Percentiles rank a stretch among this genome's conserved stretches.
Evolutionary conservation across 2,888 invertebrate species (phyloP).

Genomic region (Heteropelma amictum): DNA sequence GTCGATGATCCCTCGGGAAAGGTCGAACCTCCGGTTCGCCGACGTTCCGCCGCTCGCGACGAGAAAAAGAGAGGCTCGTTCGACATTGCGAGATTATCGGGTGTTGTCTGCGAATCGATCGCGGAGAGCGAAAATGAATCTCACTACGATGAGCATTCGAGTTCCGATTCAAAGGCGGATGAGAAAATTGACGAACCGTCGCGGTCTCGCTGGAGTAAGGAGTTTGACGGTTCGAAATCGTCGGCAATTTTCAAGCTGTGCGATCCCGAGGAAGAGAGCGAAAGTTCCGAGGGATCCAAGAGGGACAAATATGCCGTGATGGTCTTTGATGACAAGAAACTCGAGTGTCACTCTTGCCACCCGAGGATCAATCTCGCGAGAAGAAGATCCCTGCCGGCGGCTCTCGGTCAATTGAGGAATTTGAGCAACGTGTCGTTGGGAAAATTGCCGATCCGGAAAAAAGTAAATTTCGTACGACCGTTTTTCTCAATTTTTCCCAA

Average conservation of each 20-base stretch:
- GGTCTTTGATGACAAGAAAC: slow-evolving; percentile 53
- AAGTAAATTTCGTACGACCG: background rate
- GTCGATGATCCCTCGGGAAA: too few relatives aligned
- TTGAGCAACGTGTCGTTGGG: slow-evolving; percentile 58
- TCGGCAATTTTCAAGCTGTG: background rate
- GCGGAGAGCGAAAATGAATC: slow-evolving; percentile 58
- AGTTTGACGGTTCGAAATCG: background rate
- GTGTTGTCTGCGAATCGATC: slow-evolving; percentile 58
- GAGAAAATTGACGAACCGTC: slow-evolving; percentile 9
- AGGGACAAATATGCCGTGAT: slow-evolving; percentile 48
- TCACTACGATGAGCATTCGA: slow-evolving; percentile 46
- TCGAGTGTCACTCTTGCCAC: slow-evolving; percentile 62
- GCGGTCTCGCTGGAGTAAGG: background rate
- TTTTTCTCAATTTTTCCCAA: too few relatives aligned
- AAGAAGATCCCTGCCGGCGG: slow-evolving; percentile 68
- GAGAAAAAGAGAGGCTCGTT: slow-evolving; percentile 23
- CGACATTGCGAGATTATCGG: slow-evolving; percentile 36
- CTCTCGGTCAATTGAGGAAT: slow-evolving; percentile 61
- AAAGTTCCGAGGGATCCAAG: background rate
- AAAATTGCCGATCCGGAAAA: slow-evolving; percentile 64
- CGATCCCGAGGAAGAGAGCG: too few relatives aligned
- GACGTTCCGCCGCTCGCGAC: background rate
- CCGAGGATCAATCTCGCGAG: slow-evolving; percentile 60
- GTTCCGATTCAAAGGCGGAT: slow-evolving; percentile 13
- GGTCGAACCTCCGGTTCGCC: too few relatives aligned